Percentiles rank a stretch among this genome's conserved stretches.
phyloP scores from a whole-genome alignment of 2,888 invertebrate species.

The Unio delphinus region DNA sequence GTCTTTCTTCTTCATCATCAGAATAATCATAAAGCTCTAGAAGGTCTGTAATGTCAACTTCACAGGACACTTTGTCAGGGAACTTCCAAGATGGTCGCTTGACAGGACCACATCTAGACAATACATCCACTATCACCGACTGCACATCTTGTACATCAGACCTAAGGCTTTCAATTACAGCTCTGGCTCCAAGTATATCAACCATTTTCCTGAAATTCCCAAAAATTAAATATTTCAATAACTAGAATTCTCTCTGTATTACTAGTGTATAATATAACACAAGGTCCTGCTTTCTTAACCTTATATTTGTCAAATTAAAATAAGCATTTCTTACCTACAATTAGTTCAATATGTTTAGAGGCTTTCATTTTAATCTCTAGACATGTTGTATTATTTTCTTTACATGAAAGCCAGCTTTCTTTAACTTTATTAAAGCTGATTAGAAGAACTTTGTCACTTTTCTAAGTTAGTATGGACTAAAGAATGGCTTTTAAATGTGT shows the following conservation, averaged over 20 bases:
- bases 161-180: conserved; percentile 68
- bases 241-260: too few relatives aligned
- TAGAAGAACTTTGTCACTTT: too few relatives aligned
- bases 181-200: conserved; percentile 60
- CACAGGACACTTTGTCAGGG: conserved; percentile 67
- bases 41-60: conserved; percentile 67
- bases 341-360: too few relatives aligned
- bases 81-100: conserved; percentile 71
- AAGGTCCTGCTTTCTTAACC: too few relatives aligned
- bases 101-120: conserved; percentile 65
- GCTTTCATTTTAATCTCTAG: too few relatives aligned
- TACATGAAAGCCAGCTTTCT: too few relatives aligned
- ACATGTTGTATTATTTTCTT: too few relatives aligned
- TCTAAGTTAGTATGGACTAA: too few relatives aligned
- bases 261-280: neutral
- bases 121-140: conserved; percentile 57
- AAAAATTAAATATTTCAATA: neutral
- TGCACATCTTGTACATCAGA: conserved; percentile 70
- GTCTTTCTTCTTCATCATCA: conserved; percentile 63
- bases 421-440: too few relatives aligned
- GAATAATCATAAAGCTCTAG: conserved; percentile 64
- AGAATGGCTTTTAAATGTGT: too few relatives aligned
- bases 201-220: conserved; percentile 47
- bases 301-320: too few relatives aligned
- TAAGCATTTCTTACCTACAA: too few relatives aligned